Evolutionary conservation across 92 coral and sea anemone genomes (phyloP).

Genomic region (Hydrozoanthus gracilis): DNA sequence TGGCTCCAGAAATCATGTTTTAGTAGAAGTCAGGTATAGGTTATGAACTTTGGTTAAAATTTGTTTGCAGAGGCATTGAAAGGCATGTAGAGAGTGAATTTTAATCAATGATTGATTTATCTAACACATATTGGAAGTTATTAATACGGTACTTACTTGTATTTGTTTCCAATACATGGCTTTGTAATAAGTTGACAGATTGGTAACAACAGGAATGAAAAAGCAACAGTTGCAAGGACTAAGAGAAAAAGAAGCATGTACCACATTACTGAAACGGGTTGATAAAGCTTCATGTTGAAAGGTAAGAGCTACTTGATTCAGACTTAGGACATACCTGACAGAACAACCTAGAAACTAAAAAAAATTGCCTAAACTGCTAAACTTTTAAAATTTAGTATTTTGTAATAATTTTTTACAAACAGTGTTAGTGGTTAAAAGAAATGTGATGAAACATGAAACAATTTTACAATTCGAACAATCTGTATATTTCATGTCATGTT

Average conservation of each 20-base stretch:
- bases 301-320: neutral
- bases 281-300: neutral
- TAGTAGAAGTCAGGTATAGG: neutral
- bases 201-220: constrained; percentile 94
- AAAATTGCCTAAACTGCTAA: too few species aligned
- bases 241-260: constrained; percentile 17
- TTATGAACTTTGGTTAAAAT: neutral
- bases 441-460: too few species aligned
- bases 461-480: too few species aligned
- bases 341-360: too few species aligned
- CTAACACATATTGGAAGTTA: neutral
- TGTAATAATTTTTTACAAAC: too few species aligned
- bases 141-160: constrained; percentile 40
- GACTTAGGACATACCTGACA: too few species aligned
- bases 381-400: too few species aligned
- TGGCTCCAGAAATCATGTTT: constrained; percentile 2
- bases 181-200: constrained; percentile 82
- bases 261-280: too few species aligned
- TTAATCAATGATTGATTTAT: neutral
- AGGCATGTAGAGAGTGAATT: neutral
- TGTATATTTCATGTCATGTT: too few species aligned
- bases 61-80: neutral
- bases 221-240: constrained; percentile 97
- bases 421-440: too few species aligned
- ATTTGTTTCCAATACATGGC: constrained; percentile 71